phyloP scores from a whole-genome alignment of 2,888 invertebrate species.

The Panorpa germanica region DNA sequence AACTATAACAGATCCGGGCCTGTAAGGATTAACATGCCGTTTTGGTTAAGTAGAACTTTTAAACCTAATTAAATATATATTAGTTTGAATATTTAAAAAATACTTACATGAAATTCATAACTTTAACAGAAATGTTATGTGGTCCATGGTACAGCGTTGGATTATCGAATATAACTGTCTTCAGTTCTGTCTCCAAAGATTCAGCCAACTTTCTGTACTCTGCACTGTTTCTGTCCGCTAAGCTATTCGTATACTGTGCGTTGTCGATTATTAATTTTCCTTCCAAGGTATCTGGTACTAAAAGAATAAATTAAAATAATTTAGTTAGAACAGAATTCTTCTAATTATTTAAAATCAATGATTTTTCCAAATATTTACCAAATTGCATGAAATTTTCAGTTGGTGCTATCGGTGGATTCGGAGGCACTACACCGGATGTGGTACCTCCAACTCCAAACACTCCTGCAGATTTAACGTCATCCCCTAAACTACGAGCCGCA shows the following conservation, averaged over 20 bases:
- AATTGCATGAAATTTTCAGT: constrained; percentile 30
- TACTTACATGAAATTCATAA: constrained; percentile 39
- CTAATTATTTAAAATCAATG: neutral
- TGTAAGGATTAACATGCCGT: constrained; percentile 21
- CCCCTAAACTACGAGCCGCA: constrained; percentile 37
- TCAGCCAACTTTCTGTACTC: constrained; percentile 38
- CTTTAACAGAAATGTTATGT: constrained; percentile 35
- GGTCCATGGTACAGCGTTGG: constrained; percentile 30
- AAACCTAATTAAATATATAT: neutral
- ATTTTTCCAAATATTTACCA: constrained; percentile 30
- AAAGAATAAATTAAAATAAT: constrained; percentile 14
- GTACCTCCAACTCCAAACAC: constrained; percentile 18
- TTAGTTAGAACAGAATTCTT: constrained; percentile 4
- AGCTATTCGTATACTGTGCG: constrained; percentile 35
- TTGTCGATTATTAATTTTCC: constrained; percentile 48
- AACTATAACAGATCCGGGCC: constrained; percentile 43
- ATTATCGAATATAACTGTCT: constrained; percentile 32
- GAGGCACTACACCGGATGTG: constrained; percentile 13
- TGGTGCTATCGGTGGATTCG: constrained; percentile 14
- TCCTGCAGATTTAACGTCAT: constrained; percentile 29
- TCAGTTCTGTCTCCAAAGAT: constrained; percentile 37
- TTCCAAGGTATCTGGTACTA: constrained; percentile 50
- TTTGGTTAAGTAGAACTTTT: too few species aligned
- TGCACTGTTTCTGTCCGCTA: constrained; percentile 37
- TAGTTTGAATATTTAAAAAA: constrained; percentile 1